Percentiles rank a stretch among this genome's conserved stretches.
These are phyloP conservation scores for Oscheius sp. DNA, from an alignment of 2,888 invertebrate genomes.

Conservation along the genomic window DNA sequence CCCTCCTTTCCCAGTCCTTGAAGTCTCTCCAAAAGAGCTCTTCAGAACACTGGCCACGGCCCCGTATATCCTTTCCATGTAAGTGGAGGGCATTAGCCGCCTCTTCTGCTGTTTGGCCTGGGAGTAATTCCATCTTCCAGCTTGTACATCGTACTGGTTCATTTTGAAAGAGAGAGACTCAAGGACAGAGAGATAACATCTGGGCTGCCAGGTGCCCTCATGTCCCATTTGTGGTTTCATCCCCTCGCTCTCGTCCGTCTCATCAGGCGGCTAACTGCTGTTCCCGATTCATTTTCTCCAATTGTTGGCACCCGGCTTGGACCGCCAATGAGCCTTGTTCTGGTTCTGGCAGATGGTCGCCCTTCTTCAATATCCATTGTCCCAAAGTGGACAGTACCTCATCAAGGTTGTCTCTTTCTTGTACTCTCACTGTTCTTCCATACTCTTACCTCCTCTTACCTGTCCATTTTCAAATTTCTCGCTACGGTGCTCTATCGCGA, in stretches of 20 bases:
- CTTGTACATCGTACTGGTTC: no score
- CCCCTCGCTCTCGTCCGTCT: not conserved
- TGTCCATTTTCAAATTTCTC: no score
- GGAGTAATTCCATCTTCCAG: constrained; percentile 15
- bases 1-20: not conserved
- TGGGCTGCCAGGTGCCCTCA: constrained; percentile 17
- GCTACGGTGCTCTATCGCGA: not conserved
- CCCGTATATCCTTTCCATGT: constrained; percentile 25
- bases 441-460: no score
- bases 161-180: constrained; percentile 5
- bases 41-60: constrained; percentile 8
- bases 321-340: no score
- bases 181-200: constrained; percentile 30
- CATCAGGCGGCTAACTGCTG: not conserved
- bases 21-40: not conserved
- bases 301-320: no score
- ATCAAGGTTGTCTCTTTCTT: no score
- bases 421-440: no score
- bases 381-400: no score
- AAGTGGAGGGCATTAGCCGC: constrained; percentile 22
- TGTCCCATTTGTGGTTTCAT: constrained; percentile 29
- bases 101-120: constrained; percentile 18
- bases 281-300: no score
- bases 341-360: no score
- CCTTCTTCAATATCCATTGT: no score